Evolutionary conservation across 2,888 invertebrate species (phyloP), one percentile per base, ranked within the genome.

Genomic region (Metellina segmentata): DNA sequence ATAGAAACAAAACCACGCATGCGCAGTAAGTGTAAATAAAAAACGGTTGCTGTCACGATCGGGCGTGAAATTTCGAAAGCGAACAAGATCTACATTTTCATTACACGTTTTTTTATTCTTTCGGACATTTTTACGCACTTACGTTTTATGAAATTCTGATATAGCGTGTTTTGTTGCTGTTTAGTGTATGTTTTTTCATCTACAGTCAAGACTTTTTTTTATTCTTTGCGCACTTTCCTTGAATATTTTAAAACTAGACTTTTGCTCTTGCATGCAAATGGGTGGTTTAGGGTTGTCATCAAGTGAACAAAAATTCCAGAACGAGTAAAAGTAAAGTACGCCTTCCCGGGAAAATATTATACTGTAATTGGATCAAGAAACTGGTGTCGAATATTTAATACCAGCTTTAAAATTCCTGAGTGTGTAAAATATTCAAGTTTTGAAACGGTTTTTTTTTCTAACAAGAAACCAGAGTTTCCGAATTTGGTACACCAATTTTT

Each of bases 191-290:
- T 20, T 48, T 1, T 34, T 34, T 7, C 20, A 69, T 48, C 7
- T 61, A 9, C 61, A 61, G 61, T 61, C 13, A 13, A 61, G 13
- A 61, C 9, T 1, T 16, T 61, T 61, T 16, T 16, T 6, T 61
- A 61, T 9, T 61, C 61, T 8, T 61, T 61, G 5, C 61, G 5
- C 61, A 9, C 8, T 34, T 34, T 72, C 34, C 34, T 20, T 49
- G 49, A n/a, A 49, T 49, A 77, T 77, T 77, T 77, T 77, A 49
- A 48, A 49, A 77, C 75, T 77, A 2, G 53, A 48, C 34, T 53
- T 34, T 81, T 81, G 9, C 75, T 77, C 49, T 81, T 69, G 69
- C 61, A 81, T 81, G 61, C 48, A 69, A 81, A 81, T 81, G 81
- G 81, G 61, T 49, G 7, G 49, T 77, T n/a, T 49, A 77, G 49